These are phyloP conservation scores for Lutjanus erythropterus DNA, from an alignment of 2,113 vertebrate species.

Conservation along the genomic window DNA sequence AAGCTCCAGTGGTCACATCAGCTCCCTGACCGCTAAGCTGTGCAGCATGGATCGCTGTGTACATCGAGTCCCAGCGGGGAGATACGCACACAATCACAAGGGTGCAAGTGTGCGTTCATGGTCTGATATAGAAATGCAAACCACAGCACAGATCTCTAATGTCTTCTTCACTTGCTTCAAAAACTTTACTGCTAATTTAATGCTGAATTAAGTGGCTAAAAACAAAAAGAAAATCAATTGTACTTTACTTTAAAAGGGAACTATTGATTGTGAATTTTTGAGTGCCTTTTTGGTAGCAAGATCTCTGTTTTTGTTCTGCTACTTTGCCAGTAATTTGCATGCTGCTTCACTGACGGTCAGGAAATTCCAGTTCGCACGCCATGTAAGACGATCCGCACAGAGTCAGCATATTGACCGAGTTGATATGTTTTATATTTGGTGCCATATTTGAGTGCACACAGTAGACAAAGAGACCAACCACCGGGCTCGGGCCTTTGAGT, in stretches of 20 bases:
- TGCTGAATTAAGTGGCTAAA: slow-evolving; percentile 23
- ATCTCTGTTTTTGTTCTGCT: not conserved
- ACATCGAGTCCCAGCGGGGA: slow-evolving; percentile 27
- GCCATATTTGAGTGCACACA: slow-evolving; percentile 54
- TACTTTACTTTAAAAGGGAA: slow-evolving; percentile 21
- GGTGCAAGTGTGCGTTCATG: slow-evolving; percentile 32
- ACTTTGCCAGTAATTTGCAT: not conserved
- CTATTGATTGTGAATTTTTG: slow-evolving; percentile 35
- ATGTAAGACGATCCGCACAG: not conserved
- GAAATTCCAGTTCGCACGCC: slow-evolving; percentile 1
- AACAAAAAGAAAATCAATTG: slow-evolving; percentile 35
- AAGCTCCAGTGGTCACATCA: slow-evolving; percentile 55
- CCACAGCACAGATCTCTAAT: not conserved
- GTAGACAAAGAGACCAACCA: slow-evolving; percentile 71
- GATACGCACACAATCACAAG: slow-evolving; percentile 41
- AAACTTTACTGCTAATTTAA: slow-evolving; percentile 18
- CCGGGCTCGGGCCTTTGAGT: slow-evolving; percentile 67
- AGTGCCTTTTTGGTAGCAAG: slow-evolving; percentile 12
- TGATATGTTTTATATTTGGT: slow-evolving; percentile 46
- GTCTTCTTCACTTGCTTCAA: not conserved
- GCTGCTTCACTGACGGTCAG: slow-evolving; percentile 1
- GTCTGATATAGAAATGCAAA: slow-evolving; percentile 40
- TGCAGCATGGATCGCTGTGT: slow-evolving; percentile 26
- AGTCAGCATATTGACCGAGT: not conserved
- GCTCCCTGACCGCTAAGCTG: slow-evolving; percentile 58